Conservation (phyloP, 2,888 invertebrate genomes). For the Deroplatys truncata region DNA sequence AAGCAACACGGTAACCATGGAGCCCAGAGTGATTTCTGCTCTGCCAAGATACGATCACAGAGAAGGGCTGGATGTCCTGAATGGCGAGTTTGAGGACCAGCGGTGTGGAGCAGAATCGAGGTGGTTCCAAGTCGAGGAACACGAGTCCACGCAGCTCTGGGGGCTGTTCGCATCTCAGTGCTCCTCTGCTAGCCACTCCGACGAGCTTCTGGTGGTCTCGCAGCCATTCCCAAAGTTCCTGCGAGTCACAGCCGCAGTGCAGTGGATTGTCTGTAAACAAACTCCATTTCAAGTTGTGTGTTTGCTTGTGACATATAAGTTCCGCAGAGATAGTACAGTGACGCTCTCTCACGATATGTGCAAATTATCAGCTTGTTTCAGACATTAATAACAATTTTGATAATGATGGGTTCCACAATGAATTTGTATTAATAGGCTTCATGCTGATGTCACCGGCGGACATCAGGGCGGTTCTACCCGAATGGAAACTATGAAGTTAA, state of each 20-base stretch:
- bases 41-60: conserved; percentile 85
- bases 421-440: too few relatives aligned
- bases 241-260: conserved; percentile 84
- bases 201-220: conserved; percentile 76
- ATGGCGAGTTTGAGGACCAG: conserved; percentile 79
- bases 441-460: too few relatives aligned
- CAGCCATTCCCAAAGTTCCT: conserved; percentile 90
- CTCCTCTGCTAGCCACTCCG: conserved; percentile 39
- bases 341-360: too few relatives aligned
- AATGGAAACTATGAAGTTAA: too few relatives aligned
- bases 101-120: conserved; percentile 80
- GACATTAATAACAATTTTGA: too few relatives aligned
- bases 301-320: too few relatives aligned
- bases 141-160: conserved; percentile 69
- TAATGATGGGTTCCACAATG: too few relatives aligned
- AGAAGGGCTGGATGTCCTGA: conserved; percentile 83
- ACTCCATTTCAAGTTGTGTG: not conserved
- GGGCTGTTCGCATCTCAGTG: conserved; percentile 76
- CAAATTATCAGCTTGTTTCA: too few relatives aligned
- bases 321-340: too few relatives aligned
- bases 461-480: too few relatives aligned
- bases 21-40: conserved; percentile 81
- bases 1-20: conserved; percentile 80
- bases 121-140: conserved; percentile 74
- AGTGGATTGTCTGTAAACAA: conserved; percentile 73